A percentile compares a stretch with the other conserved stretches of the same genome.
These are phyloP conservation scores for Drosophila ezoana DNA, from an alignment of 2,888 invertebrate genomes.

Conservation along the genomic window DNA sequence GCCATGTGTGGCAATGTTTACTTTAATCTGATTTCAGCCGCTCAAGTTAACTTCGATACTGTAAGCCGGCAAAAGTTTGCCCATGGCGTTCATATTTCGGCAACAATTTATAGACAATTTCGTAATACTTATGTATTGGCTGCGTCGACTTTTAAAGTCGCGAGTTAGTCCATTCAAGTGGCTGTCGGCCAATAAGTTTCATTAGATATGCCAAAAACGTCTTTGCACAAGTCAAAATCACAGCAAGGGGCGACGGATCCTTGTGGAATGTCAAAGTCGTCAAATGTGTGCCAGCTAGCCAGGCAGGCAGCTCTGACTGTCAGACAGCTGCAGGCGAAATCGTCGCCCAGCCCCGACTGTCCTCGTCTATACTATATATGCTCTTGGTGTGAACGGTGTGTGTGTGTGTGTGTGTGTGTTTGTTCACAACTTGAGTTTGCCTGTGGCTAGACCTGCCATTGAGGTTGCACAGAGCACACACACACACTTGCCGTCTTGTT, in stretches of 20 bases:
- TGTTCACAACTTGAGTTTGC: slow-evolving; percentile 51
- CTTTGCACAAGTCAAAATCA: slow-evolving; percentile 52
- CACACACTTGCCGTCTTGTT: slow-evolving; percentile 28
- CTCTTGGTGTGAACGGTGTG: slow-evolving; percentile 15
- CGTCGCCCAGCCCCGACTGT: slow-evolving; percentile 21
- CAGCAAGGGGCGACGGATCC: slow-evolving; percentile 36
- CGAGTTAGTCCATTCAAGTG: slow-evolving; percentile 58
- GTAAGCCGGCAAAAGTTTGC: slow-evolving; percentile 61
- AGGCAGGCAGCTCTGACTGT: slow-evolving; percentile 27
- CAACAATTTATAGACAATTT: slow-evolving; percentile 65
- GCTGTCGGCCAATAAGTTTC: slow-evolving; percentile 45
- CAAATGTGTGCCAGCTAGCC: slow-evolving; percentile 44
- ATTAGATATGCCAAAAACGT: slow-evolving; percentile 68
- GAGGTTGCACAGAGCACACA: slow-evolving; percentile 63
- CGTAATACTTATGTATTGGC: slow-evolving; percentile 29
- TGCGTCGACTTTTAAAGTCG: slow-evolving; percentile 47
- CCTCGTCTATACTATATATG: background rate
- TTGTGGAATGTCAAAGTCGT: slow-evolving; percentile 63
- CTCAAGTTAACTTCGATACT: slow-evolving; percentile 66
- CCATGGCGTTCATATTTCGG: slow-evolving; percentile 51
- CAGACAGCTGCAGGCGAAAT: slow-evolving; percentile 57
- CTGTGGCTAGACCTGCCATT: slow-evolving; percentile 54
- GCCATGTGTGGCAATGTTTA: slow-evolving; percentile 64
- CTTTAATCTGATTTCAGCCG: slow-evolving; percentile 75
- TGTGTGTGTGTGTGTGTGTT: slow-evolving; percentile 31